Percentiles rank a stretch among this genome's conserved stretches.
Conservation (phyloP, 2,888 invertebrate genomes). For the Leistus spinibarbis region DNA sequence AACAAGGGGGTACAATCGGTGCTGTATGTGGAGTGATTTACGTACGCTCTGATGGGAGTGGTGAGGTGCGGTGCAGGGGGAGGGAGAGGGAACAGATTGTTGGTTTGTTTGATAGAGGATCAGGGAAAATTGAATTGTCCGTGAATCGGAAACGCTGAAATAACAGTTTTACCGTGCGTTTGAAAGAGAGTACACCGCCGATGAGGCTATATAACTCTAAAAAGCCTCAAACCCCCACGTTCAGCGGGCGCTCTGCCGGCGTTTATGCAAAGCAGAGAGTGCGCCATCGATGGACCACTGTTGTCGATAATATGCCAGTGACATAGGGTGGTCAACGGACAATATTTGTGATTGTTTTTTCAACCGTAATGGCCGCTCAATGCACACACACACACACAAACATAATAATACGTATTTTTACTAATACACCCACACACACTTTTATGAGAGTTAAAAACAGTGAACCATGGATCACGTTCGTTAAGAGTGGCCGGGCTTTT, state of each 20-base stretch:
- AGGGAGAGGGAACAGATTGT: not conserved
- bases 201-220: conserved; percentile 22
- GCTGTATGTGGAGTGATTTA: not conserved
- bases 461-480: conserved; percentile 20
- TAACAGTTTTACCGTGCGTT: conserved; percentile 49
- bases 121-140: conserved; percentile 51
- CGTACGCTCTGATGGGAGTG: not conserved
- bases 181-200: conserved; percentile 48
- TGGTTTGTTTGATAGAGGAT: conserved; percentile 21
- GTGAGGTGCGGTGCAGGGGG: not conserved
- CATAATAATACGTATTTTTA: too few relatives aligned
- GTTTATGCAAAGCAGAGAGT: not conserved
- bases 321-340: conserved; percentile 5
- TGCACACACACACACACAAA: conserved; percentile 15
- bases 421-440: not conserved
- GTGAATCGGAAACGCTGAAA: conserved; percentile 52
- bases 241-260: not conserved
- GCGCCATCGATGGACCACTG: not conserved
- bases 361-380: conserved; percentile 39
- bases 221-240: conserved; percentile 23
- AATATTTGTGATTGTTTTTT: conserved; percentile 40
- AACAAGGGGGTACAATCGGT: not conserved
- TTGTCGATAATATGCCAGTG: not conserved
- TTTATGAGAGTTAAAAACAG: conserved; percentile 38
- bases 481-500: conserved; percentile 29